phyloP scores from a whole-genome alignment of 2,797 vertebrate species.

The Podargus strigoides region DNA sequence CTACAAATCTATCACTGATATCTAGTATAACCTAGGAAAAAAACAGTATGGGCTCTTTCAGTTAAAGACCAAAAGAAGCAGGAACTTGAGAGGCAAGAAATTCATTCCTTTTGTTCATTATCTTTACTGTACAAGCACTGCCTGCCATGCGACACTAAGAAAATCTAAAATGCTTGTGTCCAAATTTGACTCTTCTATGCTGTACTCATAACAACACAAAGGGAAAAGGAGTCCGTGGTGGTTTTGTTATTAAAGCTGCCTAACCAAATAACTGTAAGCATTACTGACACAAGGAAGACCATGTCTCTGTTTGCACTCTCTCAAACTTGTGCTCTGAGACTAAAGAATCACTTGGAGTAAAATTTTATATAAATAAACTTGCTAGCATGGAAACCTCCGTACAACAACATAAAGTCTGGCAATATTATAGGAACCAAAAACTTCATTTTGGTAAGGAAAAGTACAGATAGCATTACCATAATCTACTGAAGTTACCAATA shows the following conservation, averaged over 20 bases:
- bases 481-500: not conserved
- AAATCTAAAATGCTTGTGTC: not conserved
- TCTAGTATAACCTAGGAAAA: rapidly evolving
- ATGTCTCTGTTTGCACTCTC: not conserved
- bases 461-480: rapidly evolving
- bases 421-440: not conserved
- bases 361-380: not conserved
- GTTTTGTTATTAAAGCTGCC: not conserved
- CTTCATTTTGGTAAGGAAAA: not conserved
- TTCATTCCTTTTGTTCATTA: not conserved
- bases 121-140: not conserved
- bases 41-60: not conserved
- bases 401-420: not conserved
- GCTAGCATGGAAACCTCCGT: not conserved
- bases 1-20: not conserved
- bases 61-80: not conserved
- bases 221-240: not conserved
- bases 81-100: not conserved
- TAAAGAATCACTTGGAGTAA: not conserved
- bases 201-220: not conserved
- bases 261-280: not conserved
- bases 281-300: not conserved
- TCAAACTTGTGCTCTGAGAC: not conserved
- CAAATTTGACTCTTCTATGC: not conserved
- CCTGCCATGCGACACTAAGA: not conserved